Conservation (phyloP, 2,888 invertebrate genomes). For the Mystacides longicornis region DNA sequence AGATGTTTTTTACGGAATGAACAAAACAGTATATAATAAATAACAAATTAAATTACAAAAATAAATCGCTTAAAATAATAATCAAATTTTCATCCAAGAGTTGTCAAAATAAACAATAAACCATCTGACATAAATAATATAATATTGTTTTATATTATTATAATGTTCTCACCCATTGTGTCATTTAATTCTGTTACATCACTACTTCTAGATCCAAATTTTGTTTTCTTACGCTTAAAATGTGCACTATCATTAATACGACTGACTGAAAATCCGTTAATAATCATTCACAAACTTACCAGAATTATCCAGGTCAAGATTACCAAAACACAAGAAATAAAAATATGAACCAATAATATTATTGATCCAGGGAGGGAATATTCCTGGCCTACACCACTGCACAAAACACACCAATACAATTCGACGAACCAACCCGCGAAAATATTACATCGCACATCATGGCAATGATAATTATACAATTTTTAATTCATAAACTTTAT, state of each 20-base stretch:
- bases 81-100: too few relatives aligned
- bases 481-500: conserved; percentile 17
- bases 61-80: too few relatives aligned
- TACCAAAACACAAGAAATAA: conserved; percentile 16
- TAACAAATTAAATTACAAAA: too few relatives aligned
- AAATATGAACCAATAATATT: conserved; percentile 13
- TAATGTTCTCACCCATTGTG: conserved; percentile 5
- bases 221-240: background rate
- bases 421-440: conserved; percentile 4
- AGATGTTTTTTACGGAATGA: too few relatives aligned
- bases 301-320: conserved; percentile 21
- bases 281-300: conserved; percentile 13
- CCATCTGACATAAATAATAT: too few relatives aligned
- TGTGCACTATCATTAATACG: background rate
- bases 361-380: conserved; percentile 18
- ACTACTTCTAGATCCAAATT: background rate
- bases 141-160: too few relatives aligned
- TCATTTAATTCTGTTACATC: conserved; percentile 20
- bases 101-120: too few relatives aligned
- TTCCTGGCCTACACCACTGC: conserved; percentile 11
- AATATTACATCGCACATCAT: background rate
- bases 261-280: background rate
- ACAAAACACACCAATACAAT: conserved; percentile 12
- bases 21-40: too few relatives aligned
- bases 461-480: background rate